Evolutionary conservation across 35 echinoderm and acorn worm species (phyloP), one percentile per base, ranked within the genome.

Genomic region (Amphiura filiformis): DNA sequence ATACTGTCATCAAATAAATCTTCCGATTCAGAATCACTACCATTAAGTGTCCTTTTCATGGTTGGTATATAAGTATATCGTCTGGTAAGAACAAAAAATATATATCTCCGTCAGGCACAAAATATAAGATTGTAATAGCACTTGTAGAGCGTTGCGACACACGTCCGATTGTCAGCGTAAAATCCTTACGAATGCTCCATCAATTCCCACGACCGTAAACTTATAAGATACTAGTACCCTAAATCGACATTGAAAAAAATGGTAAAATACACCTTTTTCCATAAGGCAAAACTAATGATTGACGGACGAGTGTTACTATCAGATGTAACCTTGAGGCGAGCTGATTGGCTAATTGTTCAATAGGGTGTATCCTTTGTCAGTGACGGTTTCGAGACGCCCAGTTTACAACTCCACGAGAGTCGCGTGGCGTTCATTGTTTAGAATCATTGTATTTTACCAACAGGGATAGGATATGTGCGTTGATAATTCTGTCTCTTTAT

Each of bases 1-100:
- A 86, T 92, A 31, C 42, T 87, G 23, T 92, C 90, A 39, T 92
- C 90, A 77, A 92, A 92, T 81, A 92, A 80, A 79, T 92, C 90
- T 22, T 92, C 90, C 41, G 76, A 87, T 81, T 92, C 90, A n/a
- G 90, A 86, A 44, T 87, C 85, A 44, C 85, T 87, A 86, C 76
- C 38, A n/a, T n/a, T 70, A 70, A 70, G 61, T 26, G 85, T 87
- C 76, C 85, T 87, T 78, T 87, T 87, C 85, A 87, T 87, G 76
- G 61, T 70, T 70, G 61, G 61, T 70, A 13, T 70, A 70, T 70
- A 26, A 70, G 17, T 70, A n/a, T 52, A 23, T n/a, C 26, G 61
- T 70, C 61, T 70, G 61, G 7, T n/a, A 52, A 52, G 20, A 20
- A 52, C 20, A 20, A 52, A 52, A 20, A 52, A 52, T 23, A 23